Evolutionary conservation across 2,888 invertebrate genomes (phyloP).

Genomic region (Cataglyphis livida): DNA sequence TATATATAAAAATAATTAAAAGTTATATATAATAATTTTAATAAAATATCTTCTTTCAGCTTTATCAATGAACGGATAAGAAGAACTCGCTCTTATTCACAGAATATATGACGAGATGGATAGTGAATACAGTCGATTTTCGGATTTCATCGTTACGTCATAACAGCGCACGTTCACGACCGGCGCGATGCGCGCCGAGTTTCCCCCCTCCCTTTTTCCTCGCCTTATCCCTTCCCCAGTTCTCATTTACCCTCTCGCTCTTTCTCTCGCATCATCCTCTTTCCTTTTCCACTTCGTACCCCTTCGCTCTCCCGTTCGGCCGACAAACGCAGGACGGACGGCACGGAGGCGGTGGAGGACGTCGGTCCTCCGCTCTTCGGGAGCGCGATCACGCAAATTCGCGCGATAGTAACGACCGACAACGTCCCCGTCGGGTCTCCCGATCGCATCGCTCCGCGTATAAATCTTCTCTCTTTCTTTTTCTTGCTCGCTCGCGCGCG

Average conservation of each 20-base stretch:
- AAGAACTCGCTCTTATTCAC: not conserved
- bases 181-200: not conserved
- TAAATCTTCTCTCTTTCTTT: conserved; percentile 16
- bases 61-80: not conserved
- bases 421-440: conserved; percentile 56
- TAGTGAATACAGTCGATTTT: too few relatives aligned
- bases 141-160: not conserved
- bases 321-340: conserved; percentile 9
- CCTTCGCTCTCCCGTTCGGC: not conserved
- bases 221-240: not conserved
- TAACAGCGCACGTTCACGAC: not conserved
- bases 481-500: not conserved
- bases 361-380: conserved; percentile 60
- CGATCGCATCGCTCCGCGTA: conserved; percentile 60
- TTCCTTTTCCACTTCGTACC: not conserved
- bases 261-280: not conserved
- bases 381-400: conserved; percentile 62
- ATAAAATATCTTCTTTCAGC: not conserved
- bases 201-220: not conserved
- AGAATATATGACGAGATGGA: not conserved
- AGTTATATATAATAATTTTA: too few relatives aligned
- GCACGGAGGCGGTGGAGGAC: conserved; percentile 57
- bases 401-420: conserved; percentile 67
- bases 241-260: not conserved
- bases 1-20: too few relatives aligned